These are phyloP conservation scores for Phaetusa simplex DNA, from an alignment of 2,113 vertebrate species.

Conservation along the genomic window DNA sequence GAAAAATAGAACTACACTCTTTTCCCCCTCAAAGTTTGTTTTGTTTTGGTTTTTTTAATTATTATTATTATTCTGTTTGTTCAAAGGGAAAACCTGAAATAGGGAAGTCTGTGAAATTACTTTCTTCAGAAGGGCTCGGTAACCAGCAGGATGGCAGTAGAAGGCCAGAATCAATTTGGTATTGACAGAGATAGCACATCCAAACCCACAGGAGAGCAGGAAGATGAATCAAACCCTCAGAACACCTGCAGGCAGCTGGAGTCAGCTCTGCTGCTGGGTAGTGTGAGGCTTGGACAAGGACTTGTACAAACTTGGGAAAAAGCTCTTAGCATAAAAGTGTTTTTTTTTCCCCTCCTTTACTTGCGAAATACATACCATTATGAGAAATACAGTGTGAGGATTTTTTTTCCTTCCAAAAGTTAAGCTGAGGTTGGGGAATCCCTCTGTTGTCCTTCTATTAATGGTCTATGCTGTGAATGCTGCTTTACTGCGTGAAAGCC, in stretches of 20 bases:
- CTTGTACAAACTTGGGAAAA: not conserved
- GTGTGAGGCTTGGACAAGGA: not conserved
- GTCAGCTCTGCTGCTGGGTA: not conserved
- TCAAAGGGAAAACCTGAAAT: not conserved
- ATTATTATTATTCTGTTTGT: not conserved
- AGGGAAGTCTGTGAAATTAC: not conserved
- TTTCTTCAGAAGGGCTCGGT: not conserved
- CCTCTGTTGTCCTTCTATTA: not conserved
- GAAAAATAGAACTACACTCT: fast-evolving
- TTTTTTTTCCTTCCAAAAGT: not conserved
- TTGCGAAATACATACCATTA: not conserved
- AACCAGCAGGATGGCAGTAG: not conserved
- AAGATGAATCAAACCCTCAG: not conserved
- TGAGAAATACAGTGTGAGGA: not conserved
- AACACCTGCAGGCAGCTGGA: fast-evolving
- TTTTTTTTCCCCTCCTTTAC: not conserved
- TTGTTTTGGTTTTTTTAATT: too few relatives aligned
- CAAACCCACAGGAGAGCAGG: not conserved
- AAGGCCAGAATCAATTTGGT: not conserved
- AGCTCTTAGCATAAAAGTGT: not conserved
- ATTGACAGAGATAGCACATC: not conserved
- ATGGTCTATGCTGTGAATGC: not conserved
- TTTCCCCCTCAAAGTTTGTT: not conserved
- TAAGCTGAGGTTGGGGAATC: not conserved
- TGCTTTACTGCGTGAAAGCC: not conserved